phyloP scores from a whole-genome alignment of 1,140 invertebrate species.

The Musca domestica region DNA sequence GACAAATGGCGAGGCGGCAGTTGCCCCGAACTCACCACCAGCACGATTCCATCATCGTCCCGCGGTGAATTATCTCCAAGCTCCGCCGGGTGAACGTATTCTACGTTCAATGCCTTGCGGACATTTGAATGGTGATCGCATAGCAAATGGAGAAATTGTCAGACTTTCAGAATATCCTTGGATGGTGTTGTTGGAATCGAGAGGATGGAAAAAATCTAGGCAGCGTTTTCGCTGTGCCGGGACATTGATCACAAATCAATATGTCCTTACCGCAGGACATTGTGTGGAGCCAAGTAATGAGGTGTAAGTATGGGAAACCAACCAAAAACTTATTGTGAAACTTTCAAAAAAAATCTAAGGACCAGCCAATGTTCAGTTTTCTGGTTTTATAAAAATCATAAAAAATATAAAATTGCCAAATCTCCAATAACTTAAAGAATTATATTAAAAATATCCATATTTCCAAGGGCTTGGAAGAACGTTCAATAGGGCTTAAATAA shows the following conservation, averaged over 20 bases:
- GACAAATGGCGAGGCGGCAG: background rate
- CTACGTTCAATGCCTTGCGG: constrained; percentile 31
- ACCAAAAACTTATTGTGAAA: too few relatives aligned
- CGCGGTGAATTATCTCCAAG: background rate
- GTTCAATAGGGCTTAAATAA: too few relatives aligned
- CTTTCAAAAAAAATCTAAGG: too few relatives aligned
- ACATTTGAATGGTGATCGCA: constrained; percentile 37
- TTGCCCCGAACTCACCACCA: too few relatives aligned
- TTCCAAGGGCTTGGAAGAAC: too few relatives aligned
- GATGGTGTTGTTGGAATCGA: constrained; percentile 57
- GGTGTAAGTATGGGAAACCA: background rate
- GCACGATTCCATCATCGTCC: constrained; percentile 6
- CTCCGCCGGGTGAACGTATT: background rate
- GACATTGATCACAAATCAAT: constrained; percentile 54
- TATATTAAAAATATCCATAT: too few relatives aligned
- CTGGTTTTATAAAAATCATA: too few relatives aligned
- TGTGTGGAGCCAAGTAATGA: constrained; percentile 30
- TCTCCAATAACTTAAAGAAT: too few relatives aligned
- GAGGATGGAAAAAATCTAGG: background rate
- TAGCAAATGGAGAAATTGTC: constrained; percentile 51
- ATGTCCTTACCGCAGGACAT: constrained; percentile 66
- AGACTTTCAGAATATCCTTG: constrained; percentile 56
- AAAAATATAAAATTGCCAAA: too few relatives aligned
- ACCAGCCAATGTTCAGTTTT: too few relatives aligned
- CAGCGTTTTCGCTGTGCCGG: constrained; percentile 50